A percentile compares a stretch with the other conserved stretches of the same genome.
phyloP scores from a whole-genome alignment of 2,113 vertebrate species.

The Miniopterus natalensis region DNA sequence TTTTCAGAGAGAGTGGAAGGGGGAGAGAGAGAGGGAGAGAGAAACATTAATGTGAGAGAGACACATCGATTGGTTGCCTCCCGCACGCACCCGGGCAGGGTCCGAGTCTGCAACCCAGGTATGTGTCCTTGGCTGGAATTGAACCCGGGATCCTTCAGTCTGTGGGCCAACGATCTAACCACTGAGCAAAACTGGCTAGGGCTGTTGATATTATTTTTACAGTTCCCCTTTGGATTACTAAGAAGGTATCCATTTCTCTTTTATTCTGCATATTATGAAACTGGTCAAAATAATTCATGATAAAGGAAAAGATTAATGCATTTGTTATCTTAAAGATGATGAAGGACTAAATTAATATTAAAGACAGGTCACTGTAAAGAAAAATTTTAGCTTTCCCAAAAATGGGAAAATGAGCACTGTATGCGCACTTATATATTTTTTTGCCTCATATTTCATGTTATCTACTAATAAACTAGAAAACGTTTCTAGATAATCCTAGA shows the following conservation, averaged over 20 bases:
- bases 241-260: background rate
- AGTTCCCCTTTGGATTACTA: background rate
- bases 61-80: too few species aligned
- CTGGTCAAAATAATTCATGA: background rate
- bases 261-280: background rate
- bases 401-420: background rate
- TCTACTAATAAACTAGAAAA: background rate
- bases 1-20: too few species aligned
- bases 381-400: background rate
- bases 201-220: background rate
- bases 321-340: background rate
- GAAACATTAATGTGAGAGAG: too few species aligned
- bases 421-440: background rate
- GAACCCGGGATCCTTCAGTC: too few species aligned
- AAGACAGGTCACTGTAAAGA: background rate
- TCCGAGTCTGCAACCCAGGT: too few species aligned
- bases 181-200: too few species aligned
- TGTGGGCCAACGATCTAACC: too few species aligned
- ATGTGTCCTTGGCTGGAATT: too few species aligned
- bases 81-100: too few species aligned
- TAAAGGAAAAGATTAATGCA: background rate
- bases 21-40: too few species aligned
- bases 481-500: background rate
- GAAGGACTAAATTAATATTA: background rate
- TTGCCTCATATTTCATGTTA: constrained; percentile 30